Percentiles rank a stretch among this genome's conserved stretches.
These are phyloP conservation scores for Lagodon rhomboides DNA, from an alignment of 2,797 vertebrate genomes.

Conservation along the genomic window DNA sequence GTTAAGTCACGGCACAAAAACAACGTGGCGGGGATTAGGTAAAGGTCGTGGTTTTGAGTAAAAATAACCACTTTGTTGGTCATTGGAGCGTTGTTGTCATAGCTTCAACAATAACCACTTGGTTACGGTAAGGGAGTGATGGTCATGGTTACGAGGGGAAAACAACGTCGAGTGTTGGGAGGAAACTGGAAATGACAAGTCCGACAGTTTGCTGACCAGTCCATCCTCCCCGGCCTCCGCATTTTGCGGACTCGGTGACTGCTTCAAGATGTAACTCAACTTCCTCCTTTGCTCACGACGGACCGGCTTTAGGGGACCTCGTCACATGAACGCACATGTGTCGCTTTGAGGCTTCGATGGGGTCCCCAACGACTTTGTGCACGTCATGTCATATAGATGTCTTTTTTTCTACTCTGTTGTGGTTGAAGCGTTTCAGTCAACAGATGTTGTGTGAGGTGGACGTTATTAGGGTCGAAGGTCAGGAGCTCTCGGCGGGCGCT, in stretches of 20 bases:
- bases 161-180: neutral
- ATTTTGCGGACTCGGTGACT: constrained; percentile 32
- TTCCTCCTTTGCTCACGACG: neutral
- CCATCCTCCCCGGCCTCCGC: constrained; percentile 2
- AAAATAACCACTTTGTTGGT: neutral
- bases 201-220: constrained; percentile 22
- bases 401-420: neutral
- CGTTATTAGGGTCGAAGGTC: constrained; percentile 67
- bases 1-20: constrained; percentile 2
- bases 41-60: neutral
- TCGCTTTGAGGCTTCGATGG: neutral
- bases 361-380: neutral
- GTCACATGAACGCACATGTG: neutral
- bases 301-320: neutral
- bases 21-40: neutral
- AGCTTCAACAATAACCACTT: constrained; percentile 1
- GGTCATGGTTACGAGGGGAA: constrained; percentile 3
- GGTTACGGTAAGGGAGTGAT: neutral
- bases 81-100: neutral
- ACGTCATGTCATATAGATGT: neutral
- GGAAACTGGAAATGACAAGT: constrained; percentile 23
- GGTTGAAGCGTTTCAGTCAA: neutral
- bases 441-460: constrained; percentile 49
- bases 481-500: constrained; percentile 48
- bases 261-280: neutral